phyloP scores from a whole-genome alignment of 2,113 vertebrate species.

The Engystomops pustulosus region DNA sequence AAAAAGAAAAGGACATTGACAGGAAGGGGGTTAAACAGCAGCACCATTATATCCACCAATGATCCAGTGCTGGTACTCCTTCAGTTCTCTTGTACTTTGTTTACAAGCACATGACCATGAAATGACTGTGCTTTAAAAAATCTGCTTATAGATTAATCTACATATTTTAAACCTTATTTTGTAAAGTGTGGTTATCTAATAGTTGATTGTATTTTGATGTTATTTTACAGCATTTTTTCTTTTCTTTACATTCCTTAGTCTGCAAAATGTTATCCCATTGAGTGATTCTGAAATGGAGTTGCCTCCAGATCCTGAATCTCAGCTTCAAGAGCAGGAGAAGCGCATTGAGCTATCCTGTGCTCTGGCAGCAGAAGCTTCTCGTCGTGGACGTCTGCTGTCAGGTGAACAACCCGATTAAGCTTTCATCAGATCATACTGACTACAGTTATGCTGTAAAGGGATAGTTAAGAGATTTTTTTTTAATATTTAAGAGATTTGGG shows the following conservation, averaged over 20 bases:
- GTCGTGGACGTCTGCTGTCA: conserved; percentile 91
- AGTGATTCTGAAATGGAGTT: conserved; percentile 83
- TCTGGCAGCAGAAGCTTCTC: conserved; percentile 92
- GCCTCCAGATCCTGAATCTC: conserved; percentile 81
- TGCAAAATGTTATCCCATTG: conserved; percentile 91
- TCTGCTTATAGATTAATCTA: too few relatives aligned
- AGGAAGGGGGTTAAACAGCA: too few relatives aligned
- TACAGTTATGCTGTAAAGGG: background rate
- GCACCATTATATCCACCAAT: too few relatives aligned
- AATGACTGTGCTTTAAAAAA: too few relatives aligned
- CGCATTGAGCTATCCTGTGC: conserved; percentile 95
- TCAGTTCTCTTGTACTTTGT: too few relatives aligned
- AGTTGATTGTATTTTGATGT: too few relatives aligned
- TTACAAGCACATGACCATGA: too few relatives aligned
- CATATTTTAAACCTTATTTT: too few relatives aligned
- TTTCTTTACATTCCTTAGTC: conserved; percentile 70
- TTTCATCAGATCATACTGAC: background rate
- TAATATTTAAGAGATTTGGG: background rate
- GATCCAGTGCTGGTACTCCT: too few relatives aligned
- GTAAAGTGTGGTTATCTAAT: too few relatives aligned
- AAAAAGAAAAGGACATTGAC: too few relatives aligned
- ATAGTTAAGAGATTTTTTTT: too few relatives aligned
- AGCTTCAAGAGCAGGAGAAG: conserved; percentile 96
- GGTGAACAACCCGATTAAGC: conserved; percentile 78
- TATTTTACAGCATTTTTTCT: background rate